Evolutionary conservation across 2,797 vertebrate genomes (phyloP), one percentile per base, ranked within the genome.

Genomic region (Darevskia nairensis): DNA sequence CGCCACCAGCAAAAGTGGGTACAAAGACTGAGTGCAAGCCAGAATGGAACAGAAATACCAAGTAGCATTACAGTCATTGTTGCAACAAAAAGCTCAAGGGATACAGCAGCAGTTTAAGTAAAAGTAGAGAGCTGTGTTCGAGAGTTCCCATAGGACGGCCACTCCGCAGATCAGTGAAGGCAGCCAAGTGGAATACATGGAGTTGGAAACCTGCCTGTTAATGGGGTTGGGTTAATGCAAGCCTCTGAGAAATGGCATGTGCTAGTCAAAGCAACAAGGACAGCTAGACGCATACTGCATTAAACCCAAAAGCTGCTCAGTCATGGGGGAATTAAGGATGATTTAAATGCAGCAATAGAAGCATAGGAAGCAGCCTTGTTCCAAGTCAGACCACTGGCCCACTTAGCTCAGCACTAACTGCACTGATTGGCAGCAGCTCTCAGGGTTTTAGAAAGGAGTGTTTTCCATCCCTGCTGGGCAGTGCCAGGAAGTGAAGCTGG

Each of bases 91-190:
- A 0, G 8, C 69, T 64, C 0, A 0, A 81, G 44, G 87, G 89
- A 71, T 9, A 72, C 1, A 1, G 2, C 0, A 0, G 3, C 3
- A 80, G 23, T 91, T 88, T 61, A 17, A 1, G 61, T 0, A 85
- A 68, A 71, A 50, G 41, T 32, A 1, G 0, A 89, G 66, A 15
- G 11, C 0, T 0, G 88, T 0, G 0, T 55, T 84, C 82, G 76
- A 87, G 64, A 93, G 23, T 81, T 88, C 66, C 87, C 61, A 82
- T 82, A 85, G 0, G 75, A 90, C 50, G 77, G 23, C 64, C 59
- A 29, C 11, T 76, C 59, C 85, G 72, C 61, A 78, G 78, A 78
- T 7, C 0, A 0, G 13, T 39, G 44, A 1, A 61, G 87, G 89
- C 86, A 77, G 85, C 77, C 27, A 74, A 23, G 82, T 80, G 50